Evolutionary conservation across 2,888 invertebrate genomes (phyloP).

Genomic region (Camponotus fellah): DNA sequence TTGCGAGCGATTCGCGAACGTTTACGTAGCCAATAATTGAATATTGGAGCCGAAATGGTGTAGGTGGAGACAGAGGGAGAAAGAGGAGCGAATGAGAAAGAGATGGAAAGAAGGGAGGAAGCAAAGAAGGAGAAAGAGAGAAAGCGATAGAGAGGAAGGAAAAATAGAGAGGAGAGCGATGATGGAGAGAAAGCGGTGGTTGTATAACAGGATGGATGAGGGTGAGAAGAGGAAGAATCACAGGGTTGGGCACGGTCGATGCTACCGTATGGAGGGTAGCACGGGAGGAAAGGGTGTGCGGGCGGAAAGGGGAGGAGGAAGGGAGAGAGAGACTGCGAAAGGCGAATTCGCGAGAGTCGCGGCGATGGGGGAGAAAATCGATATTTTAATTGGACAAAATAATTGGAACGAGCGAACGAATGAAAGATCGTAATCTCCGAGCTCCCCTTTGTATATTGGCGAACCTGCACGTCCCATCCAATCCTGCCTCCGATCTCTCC

Average conservation of each 20-base stretch:
- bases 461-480: slow-evolving; percentile 74
- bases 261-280: slow-evolving; percentile 68
- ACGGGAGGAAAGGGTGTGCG: slow-evolving; percentile 77
- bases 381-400: slow-evolving; percentile 86
- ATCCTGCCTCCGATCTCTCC: slow-evolving; percentile 48
- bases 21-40: slow-evolving; percentile 82
- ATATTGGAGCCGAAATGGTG: slow-evolving; percentile 76
- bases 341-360: slow-evolving; percentile 85
- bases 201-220: slow-evolving; percentile 41
- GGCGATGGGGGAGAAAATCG: slow-evolving; percentile 86
- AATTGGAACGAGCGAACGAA: slow-evolving; percentile 86
- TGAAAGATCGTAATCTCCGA: slow-evolving; percentile 84
- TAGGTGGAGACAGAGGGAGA: slow-evolving; percentile 58
- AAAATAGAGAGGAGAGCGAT: slow-evolving; percentile 80
- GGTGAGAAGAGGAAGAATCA: slow-evolving; percentile 67
- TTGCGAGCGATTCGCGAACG: slow-evolving; percentile 72
- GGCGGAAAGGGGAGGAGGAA: slow-evolving; percentile 87
- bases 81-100: slow-evolving; percentile 39
- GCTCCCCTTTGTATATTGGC: slow-evolving; percentile 80
- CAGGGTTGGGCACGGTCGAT: slow-evolving; percentile 73
- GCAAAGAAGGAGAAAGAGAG: slow-evolving; percentile 57
- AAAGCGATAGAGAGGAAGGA: slow-evolving; percentile 38
- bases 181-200: slow-evolving; percentile 87
- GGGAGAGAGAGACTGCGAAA: slow-evolving; percentile 62
- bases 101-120: slow-evolving; percentile 59